These are phyloP conservation scores for Rhodophaea formosa DNA, from an alignment of 2,888 invertebrate genomes.

Conservation along the genomic window DNA sequence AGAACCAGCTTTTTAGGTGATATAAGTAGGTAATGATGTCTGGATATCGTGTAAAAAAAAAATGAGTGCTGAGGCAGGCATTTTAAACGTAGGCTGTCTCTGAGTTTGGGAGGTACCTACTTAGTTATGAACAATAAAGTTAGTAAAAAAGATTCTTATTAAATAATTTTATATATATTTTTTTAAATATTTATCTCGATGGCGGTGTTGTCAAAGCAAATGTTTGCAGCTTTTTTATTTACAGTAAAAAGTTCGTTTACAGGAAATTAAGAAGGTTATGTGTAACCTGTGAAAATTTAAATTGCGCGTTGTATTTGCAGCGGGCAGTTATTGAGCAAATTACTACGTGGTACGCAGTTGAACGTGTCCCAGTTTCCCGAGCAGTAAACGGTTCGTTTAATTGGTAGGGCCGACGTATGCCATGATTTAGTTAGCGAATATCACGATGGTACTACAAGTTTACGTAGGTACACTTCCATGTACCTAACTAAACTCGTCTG, in stretches of 20 bases:
- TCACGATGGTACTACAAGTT: constrained; percentile 1
- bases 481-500: constrained; percentile 8
- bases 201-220: background rate
- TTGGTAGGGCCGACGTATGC: constrained; percentile 30
- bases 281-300: background rate
- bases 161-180: too few species aligned
- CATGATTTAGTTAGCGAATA: constrained; percentile 15
- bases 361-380: constrained; percentile 27
- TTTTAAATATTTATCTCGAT: too few species aligned
- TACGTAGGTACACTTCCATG: background rate
- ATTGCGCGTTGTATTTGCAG: constrained; percentile 15
- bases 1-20: too few species aligned
- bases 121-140: too few species aligned
- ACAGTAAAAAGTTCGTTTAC: background rate
- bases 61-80: too few species aligned
- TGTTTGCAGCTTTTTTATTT: background rate
- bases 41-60: too few species aligned
- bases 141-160: too few species aligned
- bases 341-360: constrained; percentile 10
- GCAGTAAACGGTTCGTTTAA: constrained; percentile 32
- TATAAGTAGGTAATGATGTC: too few species aligned
- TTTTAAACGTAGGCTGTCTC: too few species aligned
- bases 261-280: background rate
- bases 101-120: too few species aligned
- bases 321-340: constrained; percentile 25